Conservation (phyloP, 2,797 vertebrate genomes). For the Chiloscyllium punctatum region DNA sequence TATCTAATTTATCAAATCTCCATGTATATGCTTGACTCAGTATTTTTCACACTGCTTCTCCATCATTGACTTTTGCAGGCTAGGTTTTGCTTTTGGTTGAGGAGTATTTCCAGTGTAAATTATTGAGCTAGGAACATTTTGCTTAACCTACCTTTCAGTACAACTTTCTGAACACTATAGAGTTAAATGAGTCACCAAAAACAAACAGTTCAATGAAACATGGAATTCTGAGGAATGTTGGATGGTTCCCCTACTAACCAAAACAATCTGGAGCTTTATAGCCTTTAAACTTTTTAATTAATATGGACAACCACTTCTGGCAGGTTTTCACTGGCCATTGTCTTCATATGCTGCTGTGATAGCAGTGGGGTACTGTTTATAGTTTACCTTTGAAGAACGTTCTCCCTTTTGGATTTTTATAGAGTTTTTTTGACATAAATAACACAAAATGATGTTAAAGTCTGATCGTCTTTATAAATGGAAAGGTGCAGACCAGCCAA, state of each 20-base stretch:
- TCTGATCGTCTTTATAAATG: constrained; percentile 25
- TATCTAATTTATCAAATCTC: not conserved
- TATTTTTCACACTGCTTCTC: not conserved
- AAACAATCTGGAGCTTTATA: constrained; percentile 74
- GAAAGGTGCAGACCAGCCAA: not conserved
- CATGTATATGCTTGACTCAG: not conserved
- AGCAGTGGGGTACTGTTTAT: constrained; percentile 54
- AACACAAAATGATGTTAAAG: constrained; percentile 11
- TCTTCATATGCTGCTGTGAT: constrained; percentile 54
- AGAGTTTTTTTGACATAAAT: not conserved
- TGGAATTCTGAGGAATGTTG: constrained; percentile 71
- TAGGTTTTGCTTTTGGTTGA: not conserved
- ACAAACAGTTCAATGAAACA: constrained; percentile 33
- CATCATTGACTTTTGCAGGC: no score
- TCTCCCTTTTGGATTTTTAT: constrained; percentile 22
- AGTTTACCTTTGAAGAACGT: constrained; percentile 52
- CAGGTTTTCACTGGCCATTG: constrained; percentile 57
- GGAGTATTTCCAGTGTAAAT: not conserved
- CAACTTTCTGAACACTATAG: not conserved
- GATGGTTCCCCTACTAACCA: constrained; percentile 77
- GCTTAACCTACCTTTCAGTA: not conserved
- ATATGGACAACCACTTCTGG: constrained; percentile 68
- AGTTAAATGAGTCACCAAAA: constrained; percentile 15
- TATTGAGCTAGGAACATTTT: not conserved
- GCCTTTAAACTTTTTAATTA: constrained; percentile 77